Evolutionary conservation across 2,113 vertebrate species (phyloP), one percentile per base, ranked within the genome.

Genomic region (Engystomops pustulosus): DNA sequence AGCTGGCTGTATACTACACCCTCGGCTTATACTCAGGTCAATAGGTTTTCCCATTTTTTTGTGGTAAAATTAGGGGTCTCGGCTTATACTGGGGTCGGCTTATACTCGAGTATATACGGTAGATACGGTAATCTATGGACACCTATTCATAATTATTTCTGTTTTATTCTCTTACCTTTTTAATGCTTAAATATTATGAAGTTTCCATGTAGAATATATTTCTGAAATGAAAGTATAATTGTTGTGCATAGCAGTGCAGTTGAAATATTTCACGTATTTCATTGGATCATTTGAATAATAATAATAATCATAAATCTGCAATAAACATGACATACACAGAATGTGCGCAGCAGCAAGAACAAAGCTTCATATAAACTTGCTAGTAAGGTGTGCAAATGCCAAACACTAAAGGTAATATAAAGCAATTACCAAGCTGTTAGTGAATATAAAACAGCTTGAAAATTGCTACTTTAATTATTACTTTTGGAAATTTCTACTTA

Each of bases 381-480:
- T 53, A 74, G 49, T 65, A 68, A 84, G 81, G 72, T 77, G 45
- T 49, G 81, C n/a, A 53, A 84, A 71, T 77, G 44, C n/a, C 47
- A 65, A 76, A 23, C 72, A 49, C 30, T 62, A 20, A 68, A 84
- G 72, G 71, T 67, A 45, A 74, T 38, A 38, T 34, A 18, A 77
- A 84, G 55, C 81, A 76, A 84, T 84, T 84, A 77, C 71, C 81
- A 84, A 84, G 81, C 81, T 84, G 81, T 77, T 77, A 65, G 71
- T 77, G 72, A 60, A 32, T 53, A 76, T 47, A 77, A 70, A 84
- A 49, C 81, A 84, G 81, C 71, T 77, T 84, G 81, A 68, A 51
- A 84, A 84, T 32, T 49, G 81, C 44, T 68, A 20, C 77, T 84
- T 84, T 77, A 84, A 77, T 84, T 68, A 68, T 77, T 67, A 67